Evolutionary conservation across 2,888 invertebrate genomes (phyloP).

Genomic region (Mongoloraphidia duomilia): DNA sequence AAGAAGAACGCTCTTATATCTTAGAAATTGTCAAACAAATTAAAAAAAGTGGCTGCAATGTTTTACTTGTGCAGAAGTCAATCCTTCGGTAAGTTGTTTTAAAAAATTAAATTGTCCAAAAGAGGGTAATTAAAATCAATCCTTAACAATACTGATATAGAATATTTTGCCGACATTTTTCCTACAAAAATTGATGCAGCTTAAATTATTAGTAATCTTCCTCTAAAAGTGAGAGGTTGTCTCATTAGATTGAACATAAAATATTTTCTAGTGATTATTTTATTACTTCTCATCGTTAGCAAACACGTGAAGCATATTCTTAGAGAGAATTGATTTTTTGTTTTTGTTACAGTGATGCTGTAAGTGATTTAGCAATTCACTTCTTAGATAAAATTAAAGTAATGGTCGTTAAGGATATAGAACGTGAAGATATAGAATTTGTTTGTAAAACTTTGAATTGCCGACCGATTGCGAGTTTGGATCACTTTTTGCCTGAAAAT

Average conservation of each 20-base stretch:
- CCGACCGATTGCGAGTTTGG: conserved; percentile 94
- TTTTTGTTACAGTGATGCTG: conserved; percentile 64
- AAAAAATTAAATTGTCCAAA: no score
- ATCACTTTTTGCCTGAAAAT: conserved; percentile 90
- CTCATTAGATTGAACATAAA: no score
- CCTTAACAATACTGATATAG: no score
- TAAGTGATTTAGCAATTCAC: conserved; percentile 93
- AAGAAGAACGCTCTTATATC: conserved; percentile 95
- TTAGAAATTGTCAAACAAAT: conserved; percentile 97
- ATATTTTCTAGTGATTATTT: no score
- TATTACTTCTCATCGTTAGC: no score
- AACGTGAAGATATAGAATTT: conserved; percentile 96
- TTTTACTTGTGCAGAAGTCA: conserved; percentile 77
- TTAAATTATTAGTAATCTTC: no score
- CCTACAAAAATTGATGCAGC: no score
- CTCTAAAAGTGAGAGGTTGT: no score
- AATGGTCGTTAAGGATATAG: conserved; percentile 95
- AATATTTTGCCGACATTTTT: no score
- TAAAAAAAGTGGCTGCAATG: conserved; percentile 96
- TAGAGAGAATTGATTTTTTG: background rate
- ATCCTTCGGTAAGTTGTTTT: conserved; percentile 45
- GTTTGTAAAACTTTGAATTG: conserved; percentile 90
- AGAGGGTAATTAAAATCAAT: no score
- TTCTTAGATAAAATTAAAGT: conserved; percentile 98
- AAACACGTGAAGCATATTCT: no score